Conservation (phyloP, 2,888 invertebrate genomes). For the Phoronis australis region DNA sequence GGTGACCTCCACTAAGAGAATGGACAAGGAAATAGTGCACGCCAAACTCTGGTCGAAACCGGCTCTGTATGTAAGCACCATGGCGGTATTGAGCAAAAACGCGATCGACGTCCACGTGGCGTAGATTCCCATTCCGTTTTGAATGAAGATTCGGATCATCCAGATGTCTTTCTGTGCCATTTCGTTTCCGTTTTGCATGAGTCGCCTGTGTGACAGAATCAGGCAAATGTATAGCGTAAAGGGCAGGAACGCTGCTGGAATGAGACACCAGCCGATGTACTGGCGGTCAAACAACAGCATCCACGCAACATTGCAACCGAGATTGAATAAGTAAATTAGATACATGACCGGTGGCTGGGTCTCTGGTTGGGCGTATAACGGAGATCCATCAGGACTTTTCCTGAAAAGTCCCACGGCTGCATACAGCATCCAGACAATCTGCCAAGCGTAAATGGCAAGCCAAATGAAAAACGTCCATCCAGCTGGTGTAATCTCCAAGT, state of each 20-base stretch:
- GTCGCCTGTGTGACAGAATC: conserved; percentile 23
- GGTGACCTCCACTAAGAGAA: conserved; percentile 26
- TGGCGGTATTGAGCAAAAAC: conserved; percentile 38
- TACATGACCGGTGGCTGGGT: conserved; percentile 25
- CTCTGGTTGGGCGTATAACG: conserved; percentile 29
- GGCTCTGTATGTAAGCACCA: conserved; percentile 29
- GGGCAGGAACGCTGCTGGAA: conserved; percentile 20
- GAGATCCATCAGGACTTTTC: conserved; percentile 18
- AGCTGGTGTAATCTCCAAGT: too few species aligned
- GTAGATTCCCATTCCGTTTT: conserved; percentile 41
- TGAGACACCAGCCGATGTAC: conserved; percentile 22
- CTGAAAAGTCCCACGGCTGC: conserved; percentile 29
- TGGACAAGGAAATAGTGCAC: conserved; percentile 26
- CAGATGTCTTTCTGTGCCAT: conserved; percentile 30
- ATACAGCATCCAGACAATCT: conserved; percentile 33
- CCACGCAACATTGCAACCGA: conserved; percentile 36
- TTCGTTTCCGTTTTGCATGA: too few species aligned
- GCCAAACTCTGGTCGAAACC: conserved; percentile 18
- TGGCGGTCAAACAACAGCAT: conserved; percentile 37
- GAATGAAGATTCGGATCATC: conserved; percentile 36
- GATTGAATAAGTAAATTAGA: conserved; percentile 25
- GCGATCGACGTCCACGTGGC: conserved; percentile 42
- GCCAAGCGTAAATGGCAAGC: conserved; percentile 43
- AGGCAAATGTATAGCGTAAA: conserved; percentile 31
- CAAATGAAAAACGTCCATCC: conserved; percentile 42